A percentile compares a stretch with the other conserved stretches of the same genome.
These are phyloP conservation scores for Fukomys damarensis DNA, from an alignment of 2,113 vertebrate genomes.

Conservation along the genomic window DNA sequence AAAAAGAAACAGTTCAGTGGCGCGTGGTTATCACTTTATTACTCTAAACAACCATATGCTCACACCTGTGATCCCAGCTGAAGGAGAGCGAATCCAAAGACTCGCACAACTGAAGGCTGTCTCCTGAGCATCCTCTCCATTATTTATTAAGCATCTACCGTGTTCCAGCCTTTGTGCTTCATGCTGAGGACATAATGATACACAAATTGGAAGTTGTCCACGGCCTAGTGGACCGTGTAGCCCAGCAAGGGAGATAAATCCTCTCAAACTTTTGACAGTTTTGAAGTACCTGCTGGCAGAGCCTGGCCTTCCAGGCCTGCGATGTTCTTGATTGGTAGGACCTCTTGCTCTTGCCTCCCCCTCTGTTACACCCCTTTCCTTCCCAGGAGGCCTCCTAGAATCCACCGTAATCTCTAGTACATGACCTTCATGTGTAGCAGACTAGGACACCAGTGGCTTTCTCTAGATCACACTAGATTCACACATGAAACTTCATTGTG, in stretches of 20 bases:
- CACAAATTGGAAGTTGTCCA: not conserved
- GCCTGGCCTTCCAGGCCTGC: not conserved
- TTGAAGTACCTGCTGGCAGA: conserved; percentile 17
- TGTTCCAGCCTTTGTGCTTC: not conserved
- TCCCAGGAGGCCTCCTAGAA: not conserved
- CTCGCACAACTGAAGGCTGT: not conserved
- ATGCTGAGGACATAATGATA: not conserved
- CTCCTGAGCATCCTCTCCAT: not conserved
- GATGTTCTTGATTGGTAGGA: not conserved
- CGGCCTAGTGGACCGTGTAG: not conserved
- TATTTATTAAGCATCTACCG: conserved; percentile 9
- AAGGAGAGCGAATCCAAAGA: conserved; percentile 27
- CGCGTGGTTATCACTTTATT: conserved; percentile 34
- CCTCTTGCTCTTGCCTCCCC: not conserved
- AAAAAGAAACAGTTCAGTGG: not conserved
- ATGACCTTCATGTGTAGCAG: not conserved
- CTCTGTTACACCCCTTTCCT: not conserved
- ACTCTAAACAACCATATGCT: not conserved
- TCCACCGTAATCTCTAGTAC: not conserved
- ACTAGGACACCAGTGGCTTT: not conserved
- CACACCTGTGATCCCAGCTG: conserved; percentile 45
- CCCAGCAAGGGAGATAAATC: conserved; percentile 39
- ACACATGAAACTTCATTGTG: not conserved
- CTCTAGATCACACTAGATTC: not conserved
- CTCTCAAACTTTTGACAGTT: not conserved